A percentile compares a stretch with the other conserved stretches of the same genome.
Evolutionary conservation across 1,140 invertebrate genomes (phyloP).

Genomic region (Cherax quadricarinatus): DNA sequence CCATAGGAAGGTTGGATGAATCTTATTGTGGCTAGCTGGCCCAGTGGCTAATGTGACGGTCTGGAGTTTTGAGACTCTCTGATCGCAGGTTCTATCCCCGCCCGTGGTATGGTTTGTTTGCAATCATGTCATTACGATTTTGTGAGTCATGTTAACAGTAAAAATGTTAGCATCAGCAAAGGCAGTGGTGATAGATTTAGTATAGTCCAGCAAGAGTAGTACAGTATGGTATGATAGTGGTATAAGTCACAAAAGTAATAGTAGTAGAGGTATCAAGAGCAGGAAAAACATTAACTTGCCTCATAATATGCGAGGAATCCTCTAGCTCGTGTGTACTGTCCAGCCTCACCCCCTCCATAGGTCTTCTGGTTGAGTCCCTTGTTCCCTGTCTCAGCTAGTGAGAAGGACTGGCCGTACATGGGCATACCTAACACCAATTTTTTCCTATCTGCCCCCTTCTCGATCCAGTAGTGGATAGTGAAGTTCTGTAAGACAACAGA

Average conservation of each 20-base stretch:
- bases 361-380: slow-evolving; percentile 80
- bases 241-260: neutral
- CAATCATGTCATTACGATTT: too few relatives aligned
- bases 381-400: slow-evolving; percentile 77
- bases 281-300: slow-evolving; percentile 76
- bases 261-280: neutral
- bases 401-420: slow-evolving; percentile 83
- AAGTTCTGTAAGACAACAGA: slow-evolving; percentile 78
- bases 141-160: too few relatives aligned
- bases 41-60: too few relatives aligned
- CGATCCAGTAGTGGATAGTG: slow-evolving; percentile 81
- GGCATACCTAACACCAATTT: slow-evolving; percentile 84
- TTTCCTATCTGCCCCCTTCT: slow-evolving; percentile 80
- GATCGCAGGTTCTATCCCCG: too few relatives aligned
- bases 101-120: too few relatives aligned
- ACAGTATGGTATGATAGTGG: too few relatives aligned
- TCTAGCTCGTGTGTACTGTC: slow-evolving; percentile 86
- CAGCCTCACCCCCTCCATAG: slow-evolving; percentile 81
- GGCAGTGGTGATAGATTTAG: neutral
- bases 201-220: neutral
- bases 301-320: slow-evolving; percentile 93
- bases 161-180: neutral
- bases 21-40: too few relatives aligned
- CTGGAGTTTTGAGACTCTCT: too few relatives aligned
- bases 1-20: too few relatives aligned